Base-by-base conservation (phyloP, 92 coral and sea anemone genomes). In the Chrysogorgia sp. region DNA sequence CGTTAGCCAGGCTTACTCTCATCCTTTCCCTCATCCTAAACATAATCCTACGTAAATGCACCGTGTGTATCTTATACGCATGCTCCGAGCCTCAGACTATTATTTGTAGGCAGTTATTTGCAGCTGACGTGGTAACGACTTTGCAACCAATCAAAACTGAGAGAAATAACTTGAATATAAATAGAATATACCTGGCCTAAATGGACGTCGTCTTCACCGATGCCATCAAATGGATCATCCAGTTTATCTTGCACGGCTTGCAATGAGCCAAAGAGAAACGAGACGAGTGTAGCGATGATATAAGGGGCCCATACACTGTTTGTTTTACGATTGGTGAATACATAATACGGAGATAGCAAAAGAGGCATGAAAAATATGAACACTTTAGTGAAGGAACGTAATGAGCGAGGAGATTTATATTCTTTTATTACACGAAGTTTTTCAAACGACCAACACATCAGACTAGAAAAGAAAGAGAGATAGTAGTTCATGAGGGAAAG, bases 211-310 rank as follows among this genome's bases (percentile, higher is more conserved):
- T 94, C 98, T 68, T 91, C 98, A 33, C 97, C 90, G 43, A 94
- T 94, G 0, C 98, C 98, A 70, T 94, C 98, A 77, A 94, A 94
- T 1, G 98, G 98, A 68, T 94, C 97, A 48, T 94, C 98, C 52
- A 94, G 84, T 49, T 91, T 87, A 61, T 94, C 98, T 74, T 94
- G 98, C 14, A 94, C 98, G 43, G 97, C 97, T 74, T 94, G 98
- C 13, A 94, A 76, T 10, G 98, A 85, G 21, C 98, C 98, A 71
- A 89, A 94, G 10, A 94, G 87, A 65, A 94, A 94, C 20, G 98
- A 89, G 5, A 90, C 81, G 24, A 91, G 49, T 40, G 89, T 80
- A 21, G 97, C 88, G 5, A 94, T 84, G 80, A 87, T 91, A 64
- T 94, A 94, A 10, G 98, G 97, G 10, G 94, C 87, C 98, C 98